Conservation (phyloP, 2,797 vertebrate genomes). For the Luscinia megarhynchos region DNA sequence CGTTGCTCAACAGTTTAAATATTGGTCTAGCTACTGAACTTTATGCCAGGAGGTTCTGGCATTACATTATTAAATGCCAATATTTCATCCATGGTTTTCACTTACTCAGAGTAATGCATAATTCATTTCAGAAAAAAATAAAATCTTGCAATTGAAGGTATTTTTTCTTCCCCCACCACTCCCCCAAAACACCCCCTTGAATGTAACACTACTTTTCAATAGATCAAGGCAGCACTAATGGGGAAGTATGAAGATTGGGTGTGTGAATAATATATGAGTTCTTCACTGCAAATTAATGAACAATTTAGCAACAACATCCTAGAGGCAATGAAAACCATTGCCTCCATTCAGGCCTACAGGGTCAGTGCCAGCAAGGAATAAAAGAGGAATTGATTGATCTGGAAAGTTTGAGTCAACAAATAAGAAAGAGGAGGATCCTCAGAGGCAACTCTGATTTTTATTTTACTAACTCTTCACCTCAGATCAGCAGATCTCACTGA, state of each 20-base stretch:
- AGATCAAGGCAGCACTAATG: background rate
- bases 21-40: slow-evolving; percentile 22
- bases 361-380: background rate
- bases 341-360: background rate
- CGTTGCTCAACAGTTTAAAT: background rate
- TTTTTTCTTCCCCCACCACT: fast-evolving
- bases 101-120: background rate
- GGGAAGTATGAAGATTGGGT: background rate
- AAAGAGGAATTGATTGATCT: background rate
- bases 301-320: background rate
- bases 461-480: background rate
- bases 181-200: fast-evolving
- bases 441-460: background rate
- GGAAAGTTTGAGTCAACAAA: background rate
- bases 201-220: background rate
- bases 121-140: background rate
- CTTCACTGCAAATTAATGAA: background rate
- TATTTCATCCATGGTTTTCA: background rate
- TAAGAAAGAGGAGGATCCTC: background rate
- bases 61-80: slow-evolving; percentile 11
- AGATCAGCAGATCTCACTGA: background rate
- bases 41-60: slow-evolving; percentile 5
- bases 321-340: background rate
- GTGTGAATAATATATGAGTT: background rate
- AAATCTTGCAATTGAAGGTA: background rate